These are phyloP conservation scores for Raillietiella orientalis DNA, from an alignment of 2,888 invertebrate species.

Conservation along the genomic window DNA sequence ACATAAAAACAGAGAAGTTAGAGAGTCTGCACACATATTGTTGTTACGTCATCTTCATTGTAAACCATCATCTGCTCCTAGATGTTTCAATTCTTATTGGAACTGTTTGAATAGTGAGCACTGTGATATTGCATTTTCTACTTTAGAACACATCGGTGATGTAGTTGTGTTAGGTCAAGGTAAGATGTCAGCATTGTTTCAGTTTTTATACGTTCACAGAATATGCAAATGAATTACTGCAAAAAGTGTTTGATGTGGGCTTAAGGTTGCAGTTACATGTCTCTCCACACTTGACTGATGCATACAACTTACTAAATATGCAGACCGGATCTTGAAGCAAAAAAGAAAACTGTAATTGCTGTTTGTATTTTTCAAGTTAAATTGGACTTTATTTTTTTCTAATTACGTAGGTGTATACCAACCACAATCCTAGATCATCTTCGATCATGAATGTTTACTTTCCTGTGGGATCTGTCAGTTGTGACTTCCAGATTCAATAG, in stretches of 20 bases:
- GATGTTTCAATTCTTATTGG: no score
- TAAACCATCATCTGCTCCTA: no score
- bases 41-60: no score
- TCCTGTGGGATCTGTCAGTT: no score
- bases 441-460: background rate
- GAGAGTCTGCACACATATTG: no score
- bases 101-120: no score
- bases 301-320: constrained; percentile 41
- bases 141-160: no score
- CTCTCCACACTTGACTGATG: constrained; percentile 35
- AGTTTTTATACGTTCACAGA: constrained; percentile 19
- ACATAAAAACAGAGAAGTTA: no score
- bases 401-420: background rate
- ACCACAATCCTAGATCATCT: background rate
- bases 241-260: constrained; percentile 48
- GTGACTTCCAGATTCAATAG: no score
- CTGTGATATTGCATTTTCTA: no score
- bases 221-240: constrained; percentile 38
- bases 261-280: constrained; percentile 43
- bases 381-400: background rate
- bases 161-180: no score
- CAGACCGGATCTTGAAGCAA: constrained; percentile 35
- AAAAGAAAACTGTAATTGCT: background rate
- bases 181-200: background rate
- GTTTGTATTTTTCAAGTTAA: background rate